Base-by-base conservation (phyloP, 2,888 invertebrate species). In the Mythimna albipuncta region DNA sequence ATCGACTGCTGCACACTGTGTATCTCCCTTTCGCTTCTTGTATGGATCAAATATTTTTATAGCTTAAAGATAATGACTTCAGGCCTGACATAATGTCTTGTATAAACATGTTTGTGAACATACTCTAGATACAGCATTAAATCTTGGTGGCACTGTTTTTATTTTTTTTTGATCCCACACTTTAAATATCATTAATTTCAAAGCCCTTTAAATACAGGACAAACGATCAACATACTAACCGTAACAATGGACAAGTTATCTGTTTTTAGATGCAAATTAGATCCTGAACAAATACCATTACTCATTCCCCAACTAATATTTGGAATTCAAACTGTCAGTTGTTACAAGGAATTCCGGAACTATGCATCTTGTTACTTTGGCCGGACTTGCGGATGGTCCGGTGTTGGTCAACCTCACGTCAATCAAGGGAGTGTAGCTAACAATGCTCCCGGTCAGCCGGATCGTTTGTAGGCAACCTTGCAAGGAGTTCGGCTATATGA, bases 331-430 rank as follows among this genome's bases (percentile, higher is more conserved):
- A 88, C 89, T 90, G 92, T 90, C 88, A 83, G 89, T 86, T 84
- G 85, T 81, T 86, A 82, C 77, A 85, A 82, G 87, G 87, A 89
- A 86, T 88, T 85, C 81, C 61, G 79, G 76, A 91, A 92, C 90
- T 91, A 91, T 91, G 91, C 90, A 87, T 87, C 89, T 90, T 90
- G 90, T 90, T 89, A 86, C 85, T 87, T 86, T 72, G 72, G 72
- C 63, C 50, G 74, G 78, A 86, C 85, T 87, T 85, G 87, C 89
- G 90, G 91, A 91, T 92, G 88, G 93, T 89, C 90, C 89, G 88
- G 89, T 85, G 89, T 89, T 91, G 94, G 94, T 91, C 93, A 92
- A 92, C 92, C 93, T 90, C 91, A 90, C 92, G 95, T 95, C 95
- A 93, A 91, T 95, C 95, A 95, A 93, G 89, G 87, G 89, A 90